These are phyloP conservation scores for Odontesthes bonariensis DNA, from an alignment of 2,113 vertebrate species.

Conservation along the genomic window DNA sequence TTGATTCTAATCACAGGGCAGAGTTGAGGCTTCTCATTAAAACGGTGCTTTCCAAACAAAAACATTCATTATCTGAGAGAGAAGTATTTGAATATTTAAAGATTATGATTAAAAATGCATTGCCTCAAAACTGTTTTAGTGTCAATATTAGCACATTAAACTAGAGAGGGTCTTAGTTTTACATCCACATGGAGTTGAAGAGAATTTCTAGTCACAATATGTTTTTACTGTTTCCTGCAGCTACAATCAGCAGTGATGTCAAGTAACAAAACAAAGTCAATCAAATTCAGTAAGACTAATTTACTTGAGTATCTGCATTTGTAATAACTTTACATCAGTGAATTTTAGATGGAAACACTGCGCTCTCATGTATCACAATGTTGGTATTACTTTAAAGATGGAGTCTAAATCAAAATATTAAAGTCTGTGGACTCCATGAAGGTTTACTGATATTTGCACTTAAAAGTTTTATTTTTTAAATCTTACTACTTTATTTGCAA, in stretches of 20 bases:
- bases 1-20: no score
- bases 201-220: not conserved
- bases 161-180: no score
- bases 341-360: not conserved
- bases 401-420: not conserved
- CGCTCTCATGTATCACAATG: not conserved
- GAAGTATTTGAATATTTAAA: not conserved
- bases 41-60: not conserved
- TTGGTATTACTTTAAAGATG: not conserved
- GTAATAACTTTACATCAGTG: not conserved
- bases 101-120: no score
- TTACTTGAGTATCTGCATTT: not conserved
- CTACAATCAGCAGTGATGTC: not conserved
- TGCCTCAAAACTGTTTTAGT: not conserved
- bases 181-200: not conserved
- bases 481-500: no score
- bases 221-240: not conserved
- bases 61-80: conserved; percentile 15
- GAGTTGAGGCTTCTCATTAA: not conserved
- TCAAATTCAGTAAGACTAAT: not conserved
- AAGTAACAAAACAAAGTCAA: not conserved
- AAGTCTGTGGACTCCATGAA: not conserved
- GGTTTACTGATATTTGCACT: no score
- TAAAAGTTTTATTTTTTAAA: no score
- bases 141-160: not conserved